phyloP scores from a whole-genome alignment of 2,797 vertebrate genomes.

The Alauda arvensis region DNA sequence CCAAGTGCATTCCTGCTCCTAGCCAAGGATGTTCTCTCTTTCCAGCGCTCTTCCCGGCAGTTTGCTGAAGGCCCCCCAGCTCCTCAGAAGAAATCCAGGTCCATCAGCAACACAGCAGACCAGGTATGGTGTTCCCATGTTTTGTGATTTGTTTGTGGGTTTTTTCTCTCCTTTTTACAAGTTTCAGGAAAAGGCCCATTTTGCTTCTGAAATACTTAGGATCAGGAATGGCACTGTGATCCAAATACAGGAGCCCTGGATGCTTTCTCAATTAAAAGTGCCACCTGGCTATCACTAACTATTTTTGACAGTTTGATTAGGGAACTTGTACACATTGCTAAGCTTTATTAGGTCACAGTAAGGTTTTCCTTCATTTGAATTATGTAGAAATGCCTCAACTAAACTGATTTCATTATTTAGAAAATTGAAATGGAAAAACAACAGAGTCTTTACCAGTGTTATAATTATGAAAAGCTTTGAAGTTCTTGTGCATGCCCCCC shows the following conservation, averaged over 20 bases:
- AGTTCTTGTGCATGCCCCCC: neutral
- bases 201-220: neutral
- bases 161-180: neutral
- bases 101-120: constrained; percentile 79
- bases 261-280: neutral
- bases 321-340: neutral
- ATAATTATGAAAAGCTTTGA: neutral
- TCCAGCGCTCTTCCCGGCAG: constrained; percentile 88
- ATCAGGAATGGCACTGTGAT: neutral
- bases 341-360: neutral
- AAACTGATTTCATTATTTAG: neutral
- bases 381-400: neutral
- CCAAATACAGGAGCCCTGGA: neutral
- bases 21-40: neutral
- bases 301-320: neutral
- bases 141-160: neutral
- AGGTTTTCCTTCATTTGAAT: neutral
- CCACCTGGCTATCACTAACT: neutral
- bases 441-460: neutral
- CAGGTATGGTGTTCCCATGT: constrained; percentile 65
- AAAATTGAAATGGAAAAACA: neutral
- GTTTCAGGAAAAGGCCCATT: neutral
- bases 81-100: constrained; percentile 85
- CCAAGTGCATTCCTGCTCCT: neutral
- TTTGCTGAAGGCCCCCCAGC: constrained; percentile 85